phyloP scores from a whole-genome alignment of 2,113 vertebrate genomes.

The Peucedramus taeniatus region DNA sequence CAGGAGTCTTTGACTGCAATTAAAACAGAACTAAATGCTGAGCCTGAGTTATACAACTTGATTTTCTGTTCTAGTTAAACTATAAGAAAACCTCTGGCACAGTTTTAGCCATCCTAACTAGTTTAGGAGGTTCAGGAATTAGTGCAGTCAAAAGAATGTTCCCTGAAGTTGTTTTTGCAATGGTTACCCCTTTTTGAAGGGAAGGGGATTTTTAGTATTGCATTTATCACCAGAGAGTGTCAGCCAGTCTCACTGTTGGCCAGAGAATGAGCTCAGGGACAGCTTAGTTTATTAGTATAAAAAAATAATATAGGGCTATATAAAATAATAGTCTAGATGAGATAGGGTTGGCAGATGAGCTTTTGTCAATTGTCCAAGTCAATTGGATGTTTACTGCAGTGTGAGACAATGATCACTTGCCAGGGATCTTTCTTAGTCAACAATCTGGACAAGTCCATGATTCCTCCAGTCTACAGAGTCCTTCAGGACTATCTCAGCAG shows the following conservation, averaged over 20 bases:
- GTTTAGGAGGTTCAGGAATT: background rate
- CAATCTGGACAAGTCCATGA: background rate
- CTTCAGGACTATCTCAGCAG: background rate
- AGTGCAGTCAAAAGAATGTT: background rate
- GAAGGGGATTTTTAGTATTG: background rate
- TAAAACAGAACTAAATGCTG: background rate
- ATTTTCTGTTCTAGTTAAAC: background rate
- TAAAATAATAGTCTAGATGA: background rate
- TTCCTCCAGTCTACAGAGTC: background rate
- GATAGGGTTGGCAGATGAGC: background rate
- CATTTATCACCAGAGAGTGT: background rate
- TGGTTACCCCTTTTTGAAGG: background rate
- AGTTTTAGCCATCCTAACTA: background rate
- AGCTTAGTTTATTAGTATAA: background rate
- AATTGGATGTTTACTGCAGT: background rate
- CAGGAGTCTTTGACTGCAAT: background rate
- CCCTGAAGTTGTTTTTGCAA: background rate
- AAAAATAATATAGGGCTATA: background rate
- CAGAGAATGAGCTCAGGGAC: background rate
- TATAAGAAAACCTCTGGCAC: background rate
- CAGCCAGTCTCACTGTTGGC: background rate
- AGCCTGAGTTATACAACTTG: background rate
- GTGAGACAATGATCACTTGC: background rate
- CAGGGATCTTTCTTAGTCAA: background rate
- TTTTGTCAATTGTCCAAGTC: background rate